phyloP scores from a whole-genome alignment of 2,888 invertebrate species.

The Eupithecia inturbata region DNA sequence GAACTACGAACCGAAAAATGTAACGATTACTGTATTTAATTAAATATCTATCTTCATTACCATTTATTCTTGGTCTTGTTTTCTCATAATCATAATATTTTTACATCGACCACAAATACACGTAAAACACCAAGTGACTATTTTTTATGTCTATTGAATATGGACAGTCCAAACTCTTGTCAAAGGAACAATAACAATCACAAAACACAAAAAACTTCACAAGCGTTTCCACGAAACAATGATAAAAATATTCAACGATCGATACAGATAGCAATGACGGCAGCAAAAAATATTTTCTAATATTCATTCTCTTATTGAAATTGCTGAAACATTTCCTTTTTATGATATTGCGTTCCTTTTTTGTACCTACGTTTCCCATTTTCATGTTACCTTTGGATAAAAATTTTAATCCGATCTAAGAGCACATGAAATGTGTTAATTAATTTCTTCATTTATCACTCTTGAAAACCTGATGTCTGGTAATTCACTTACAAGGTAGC shows the following conservation, averaged over 20 bases:
- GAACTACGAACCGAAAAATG: too few species aligned
- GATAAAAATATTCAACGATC: slow-evolving; percentile 15
- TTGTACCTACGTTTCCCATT: slow-evolving; percentile 3
- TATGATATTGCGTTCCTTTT: slow-evolving; percentile 31
- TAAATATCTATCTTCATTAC: too few species aligned
- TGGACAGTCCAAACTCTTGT: neutral
- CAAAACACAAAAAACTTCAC: slow-evolving; percentile 7
- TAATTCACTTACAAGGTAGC: too few species aligned
- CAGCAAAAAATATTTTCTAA: slow-evolving; percentile 35
- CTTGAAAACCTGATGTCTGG: too few species aligned
- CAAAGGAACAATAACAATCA: slow-evolving; percentile 6
- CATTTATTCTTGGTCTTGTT: neutral
- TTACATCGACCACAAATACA: neutral
- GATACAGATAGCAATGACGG: slow-evolving; percentile 30
- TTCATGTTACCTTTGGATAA: neutral
- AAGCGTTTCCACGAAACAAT: slow-evolving; percentile 6
- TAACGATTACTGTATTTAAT: too few species aligned
- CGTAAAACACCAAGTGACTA: neutral
- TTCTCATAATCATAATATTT: neutral
- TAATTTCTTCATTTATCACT: too few species aligned
- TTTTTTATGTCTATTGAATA: neutral
- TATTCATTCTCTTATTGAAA: slow-evolving; percentile 43
- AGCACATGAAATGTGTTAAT: neutral
- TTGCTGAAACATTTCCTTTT: slow-evolving; percentile 39
- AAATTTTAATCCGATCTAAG: neutral